These are phyloP conservation scores for Tricholauxania praeusta DNA, from an alignment of 2,888 invertebrate species.

Conservation along the genomic window DNA sequence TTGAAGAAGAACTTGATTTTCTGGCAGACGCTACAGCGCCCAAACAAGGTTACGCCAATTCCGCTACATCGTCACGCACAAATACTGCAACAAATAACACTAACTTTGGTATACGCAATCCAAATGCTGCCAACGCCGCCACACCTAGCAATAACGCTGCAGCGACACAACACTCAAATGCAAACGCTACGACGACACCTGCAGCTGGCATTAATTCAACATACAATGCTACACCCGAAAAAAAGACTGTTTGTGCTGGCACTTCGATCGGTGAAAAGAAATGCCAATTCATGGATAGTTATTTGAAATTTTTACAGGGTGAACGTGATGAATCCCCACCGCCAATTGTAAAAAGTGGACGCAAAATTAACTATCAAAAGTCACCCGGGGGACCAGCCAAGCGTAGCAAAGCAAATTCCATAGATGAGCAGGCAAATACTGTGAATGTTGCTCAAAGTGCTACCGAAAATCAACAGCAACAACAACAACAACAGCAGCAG, in stretches of 20 bases:
- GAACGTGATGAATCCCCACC: constrained; percentile 86
- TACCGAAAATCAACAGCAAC: constrained; percentile 44
- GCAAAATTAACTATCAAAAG: constrained; percentile 63
- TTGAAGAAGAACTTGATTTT: constrained; percentile 89
- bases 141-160: constrained; percentile 55
- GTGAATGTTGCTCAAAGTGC: constrained; percentile 38
- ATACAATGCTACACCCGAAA: constrained; percentile 53
- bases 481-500: constrained; percentile 42
- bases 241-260: constrained; percentile 60
- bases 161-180: constrained; percentile 42
- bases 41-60: constrained; percentile 62
- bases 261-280: constrained; percentile 64
- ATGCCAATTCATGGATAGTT: constrained; percentile 87
- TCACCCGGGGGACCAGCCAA: constrained; percentile 48
- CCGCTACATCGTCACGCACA: constrained; percentile 48
- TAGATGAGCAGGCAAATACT: constrained; percentile 13
- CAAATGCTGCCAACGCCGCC: constrained; percentile 41
- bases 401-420: constrained; percentile 41
- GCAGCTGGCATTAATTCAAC: constrained; percentile 48
- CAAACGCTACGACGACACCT: constrained; percentile 40
- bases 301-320: constrained; percentile 81
- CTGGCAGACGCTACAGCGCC: constrained; percentile 70
- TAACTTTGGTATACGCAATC: constrained; percentile 64
- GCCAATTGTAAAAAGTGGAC: constrained; percentile 69
- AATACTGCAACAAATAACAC: constrained; percentile 58